Conservation (phyloP, 2,113 vertebrate species). For the Chloroceryle aenea region DNA sequence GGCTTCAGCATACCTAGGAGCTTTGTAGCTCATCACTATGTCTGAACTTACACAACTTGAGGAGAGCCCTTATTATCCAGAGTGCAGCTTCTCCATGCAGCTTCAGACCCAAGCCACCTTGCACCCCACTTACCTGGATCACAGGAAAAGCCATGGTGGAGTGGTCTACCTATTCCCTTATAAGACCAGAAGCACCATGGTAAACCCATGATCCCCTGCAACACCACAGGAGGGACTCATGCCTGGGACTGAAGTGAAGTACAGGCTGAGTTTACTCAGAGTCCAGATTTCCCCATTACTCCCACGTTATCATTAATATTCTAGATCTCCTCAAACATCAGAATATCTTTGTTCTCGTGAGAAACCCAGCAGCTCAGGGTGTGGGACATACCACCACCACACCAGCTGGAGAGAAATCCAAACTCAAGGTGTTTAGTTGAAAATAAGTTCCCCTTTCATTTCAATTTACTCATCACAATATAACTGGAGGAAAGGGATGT, state of each 20-base stretch:
- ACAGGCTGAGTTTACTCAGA: neutral
- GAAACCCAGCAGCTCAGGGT: neutral
- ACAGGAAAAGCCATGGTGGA: neutral
- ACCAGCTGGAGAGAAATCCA: neutral
- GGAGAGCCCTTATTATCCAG: neutral
- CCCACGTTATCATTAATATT: neutral
- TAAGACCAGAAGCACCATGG: neutral
- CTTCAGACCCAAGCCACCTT: neutral
- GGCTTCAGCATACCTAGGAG: neutral
- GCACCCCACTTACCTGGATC: neutral
- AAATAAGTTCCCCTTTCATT: neutral
- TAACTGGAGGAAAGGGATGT: neutral
- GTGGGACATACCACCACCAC: neutral
- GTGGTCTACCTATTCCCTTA: neutral
- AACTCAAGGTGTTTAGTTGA: neutral
- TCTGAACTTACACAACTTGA: fast-evolving
- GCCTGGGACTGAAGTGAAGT: neutral
- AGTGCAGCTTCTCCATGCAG: neutral
- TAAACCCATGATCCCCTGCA: neutral
- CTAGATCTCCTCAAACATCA: neutral
- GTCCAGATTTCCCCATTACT: neutral
- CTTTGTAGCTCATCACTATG: neutral
- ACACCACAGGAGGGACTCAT: neutral
- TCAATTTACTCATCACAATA: neutral
- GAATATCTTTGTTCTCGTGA: neutral